phyloP scores from a whole-genome alignment of 2,888 invertebrate species.

The Eucera pruinosa region DNA sequence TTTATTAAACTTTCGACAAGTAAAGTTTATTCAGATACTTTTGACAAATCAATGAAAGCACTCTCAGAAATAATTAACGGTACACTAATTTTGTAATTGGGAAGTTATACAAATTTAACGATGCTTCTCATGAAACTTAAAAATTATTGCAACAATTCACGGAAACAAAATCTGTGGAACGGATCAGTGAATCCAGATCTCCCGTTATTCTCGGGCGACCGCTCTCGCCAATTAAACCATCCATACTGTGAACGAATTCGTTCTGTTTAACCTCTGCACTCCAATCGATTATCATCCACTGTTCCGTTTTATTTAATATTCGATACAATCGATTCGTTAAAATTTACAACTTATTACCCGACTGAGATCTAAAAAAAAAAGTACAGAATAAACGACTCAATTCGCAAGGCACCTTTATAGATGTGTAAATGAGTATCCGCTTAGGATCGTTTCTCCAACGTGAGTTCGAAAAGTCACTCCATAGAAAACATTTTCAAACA shows the following conservation, averaged over 20 bases:
- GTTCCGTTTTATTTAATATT: slow-evolving; percentile 12
- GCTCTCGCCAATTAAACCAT: slow-evolving; percentile 4
- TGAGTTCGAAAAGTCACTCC: too few relatives aligned
- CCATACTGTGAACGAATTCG: not conserved
- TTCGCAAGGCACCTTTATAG: not conserved
- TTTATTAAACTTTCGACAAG: too few relatives aligned
- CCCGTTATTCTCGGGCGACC: not conserved
- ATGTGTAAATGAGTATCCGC: too few relatives aligned
- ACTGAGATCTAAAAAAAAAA: not conserved
- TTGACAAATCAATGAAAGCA: too few relatives aligned
- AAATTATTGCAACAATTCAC: not conserved
- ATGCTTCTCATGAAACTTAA: not conserved
- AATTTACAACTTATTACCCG: not conserved
- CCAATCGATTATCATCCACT: not conserved
- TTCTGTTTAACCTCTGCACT: not conserved
- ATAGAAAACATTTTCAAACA: too few relatives aligned
- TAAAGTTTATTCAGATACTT: too few relatives aligned
- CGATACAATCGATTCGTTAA: not conserved
- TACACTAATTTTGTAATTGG: too few relatives aligned
- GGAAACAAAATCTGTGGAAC: not conserved
- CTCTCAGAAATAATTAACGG: too few relatives aligned
- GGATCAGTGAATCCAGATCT: not conserved
- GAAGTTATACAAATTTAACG: too few relatives aligned
- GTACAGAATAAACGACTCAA: not conserved
- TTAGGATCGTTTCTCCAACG: too few relatives aligned